Percentiles rank a stretch among this genome's conserved stretches.
These are phyloP conservation scores for Stenolophus ochropezus DNA, from an alignment of 2,888 invertebrate species.

Conservation along the genomic window DNA sequence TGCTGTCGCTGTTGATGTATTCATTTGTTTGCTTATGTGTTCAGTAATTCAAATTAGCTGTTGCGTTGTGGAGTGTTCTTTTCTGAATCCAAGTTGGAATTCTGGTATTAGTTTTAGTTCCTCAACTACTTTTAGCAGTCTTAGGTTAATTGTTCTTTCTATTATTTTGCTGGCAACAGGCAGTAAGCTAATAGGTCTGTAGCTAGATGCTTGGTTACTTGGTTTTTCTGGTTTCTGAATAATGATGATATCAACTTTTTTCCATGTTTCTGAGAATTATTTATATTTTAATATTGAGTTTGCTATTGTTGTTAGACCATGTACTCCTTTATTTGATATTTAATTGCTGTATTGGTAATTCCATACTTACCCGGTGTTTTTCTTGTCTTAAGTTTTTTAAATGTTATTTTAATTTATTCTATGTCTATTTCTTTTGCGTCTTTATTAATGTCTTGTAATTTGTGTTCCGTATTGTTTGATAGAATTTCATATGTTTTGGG, in stretches of 20 bases:
- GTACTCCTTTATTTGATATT: constrained; percentile 58
- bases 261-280: constrained; percentile 62
- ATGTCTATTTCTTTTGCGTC: background rate
- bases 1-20: constrained; percentile 50
- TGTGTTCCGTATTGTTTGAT: background rate
- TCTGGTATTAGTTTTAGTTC: constrained; percentile 59
- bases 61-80: constrained; percentile 64
- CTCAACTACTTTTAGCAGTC: constrained; percentile 54
- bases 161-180: constrained; percentile 62
- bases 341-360: constrained; percentile 51
- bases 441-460: background rate
- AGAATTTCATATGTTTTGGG: background rate
- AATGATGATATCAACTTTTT: constrained; percentile 61
- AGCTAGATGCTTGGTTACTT: constrained; percentile 59
- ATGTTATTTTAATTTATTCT: constrained; percentile 12
- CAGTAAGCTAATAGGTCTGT: constrained; percentile 64
- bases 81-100: constrained; percentile 65
- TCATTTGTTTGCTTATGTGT: constrained; percentile 52
- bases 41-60: constrained; percentile 64
- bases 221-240: constrained; percentile 64
- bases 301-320: constrained; percentile 38
- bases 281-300: constrained; percentile 34
- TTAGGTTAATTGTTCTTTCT: constrained; percentile 60
- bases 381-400: constrained; percentile 9
- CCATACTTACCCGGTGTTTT: constrained; percentile 39